A percentile compares a stretch with the other conserved stretches of the same genome.
phyloP scores from a whole-genome alignment of 2,888 invertebrate genomes.

The Cerastoderma edule region DNA sequence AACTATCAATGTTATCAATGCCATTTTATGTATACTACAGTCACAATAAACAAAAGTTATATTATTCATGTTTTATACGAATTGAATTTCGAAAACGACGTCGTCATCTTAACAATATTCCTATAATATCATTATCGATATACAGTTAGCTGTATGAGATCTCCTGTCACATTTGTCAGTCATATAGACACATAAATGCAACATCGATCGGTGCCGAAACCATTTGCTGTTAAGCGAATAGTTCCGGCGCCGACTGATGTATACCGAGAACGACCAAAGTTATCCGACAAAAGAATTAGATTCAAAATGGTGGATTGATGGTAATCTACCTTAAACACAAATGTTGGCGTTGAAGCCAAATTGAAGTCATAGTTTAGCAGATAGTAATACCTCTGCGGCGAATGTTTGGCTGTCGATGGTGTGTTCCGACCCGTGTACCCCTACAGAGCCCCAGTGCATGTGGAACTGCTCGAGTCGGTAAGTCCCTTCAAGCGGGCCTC shows the following conservation, averaged over 20 bases:
- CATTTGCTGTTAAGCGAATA: neutral
- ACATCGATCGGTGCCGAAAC: no score
- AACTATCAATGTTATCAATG: no score
- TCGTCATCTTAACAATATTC: no score
- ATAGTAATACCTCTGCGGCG: slow-evolving; percentile 89
- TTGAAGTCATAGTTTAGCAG: neutral
- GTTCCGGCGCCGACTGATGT: neutral
- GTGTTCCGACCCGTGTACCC: slow-evolving; percentile 95
- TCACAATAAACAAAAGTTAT: no score
- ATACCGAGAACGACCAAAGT: neutral
- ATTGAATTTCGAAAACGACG: no score
- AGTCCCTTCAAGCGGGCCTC: slow-evolving; percentile 90
- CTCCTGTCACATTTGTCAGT: no score
- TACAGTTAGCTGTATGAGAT: no score
- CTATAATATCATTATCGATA: no score
- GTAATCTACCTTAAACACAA: neutral
- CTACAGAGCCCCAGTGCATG: slow-evolving; percentile 96
- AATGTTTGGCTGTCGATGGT: slow-evolving; percentile 94
- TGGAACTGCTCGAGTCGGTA: slow-evolving; percentile 96
- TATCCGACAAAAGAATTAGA: no score
- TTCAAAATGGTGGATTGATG: neutral
- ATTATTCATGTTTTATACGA: no score
- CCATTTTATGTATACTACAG: no score
- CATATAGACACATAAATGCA: no score
- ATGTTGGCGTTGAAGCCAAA: neutral